Percentiles rank a stretch among this genome's conserved stretches.
These are phyloP conservation scores for Apodemus speciosus DNA, from an alignment of 2,113 vertebrate genomes.

Conservation along the genomic window DNA sequence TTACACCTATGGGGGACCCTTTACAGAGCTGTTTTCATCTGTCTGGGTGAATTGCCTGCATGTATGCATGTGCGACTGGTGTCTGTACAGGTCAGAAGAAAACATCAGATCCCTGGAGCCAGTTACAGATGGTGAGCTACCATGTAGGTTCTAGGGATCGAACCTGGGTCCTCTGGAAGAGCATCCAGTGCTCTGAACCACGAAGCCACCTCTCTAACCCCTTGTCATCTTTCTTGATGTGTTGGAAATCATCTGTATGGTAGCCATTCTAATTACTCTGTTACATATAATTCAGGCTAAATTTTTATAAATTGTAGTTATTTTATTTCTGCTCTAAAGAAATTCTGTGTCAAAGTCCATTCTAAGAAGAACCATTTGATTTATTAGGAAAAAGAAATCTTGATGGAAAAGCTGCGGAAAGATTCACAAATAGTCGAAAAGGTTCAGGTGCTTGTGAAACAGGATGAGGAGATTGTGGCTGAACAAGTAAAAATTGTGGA, in stretches of 20 bases:
- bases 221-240: not conserved
- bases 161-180: not conserved
- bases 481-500: slow-evolving; percentile 79
- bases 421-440: slow-evolving; percentile 79
- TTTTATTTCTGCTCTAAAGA: slow-evolving; percentile 6
- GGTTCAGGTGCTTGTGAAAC: slow-evolving; percentile 78
- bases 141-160: not conserved
- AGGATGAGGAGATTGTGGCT: slow-evolving; percentile 80
- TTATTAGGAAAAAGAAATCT: slow-evolving; percentile 76
- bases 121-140: not conserved
- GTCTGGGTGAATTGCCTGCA: not conserved
- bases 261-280: not conserved
- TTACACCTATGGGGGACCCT: not conserved
- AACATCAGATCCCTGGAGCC: not conserved
- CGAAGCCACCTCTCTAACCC: not conserved
- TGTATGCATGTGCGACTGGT: not conserved
- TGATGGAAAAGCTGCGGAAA: slow-evolving; percentile 76
- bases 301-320: not conserved
- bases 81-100: not conserved
- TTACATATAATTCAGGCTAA: not conserved
- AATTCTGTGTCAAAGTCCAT: not conserved
- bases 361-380: slow-evolving; percentile 31
- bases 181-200: not conserved
- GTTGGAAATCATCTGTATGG: not conserved
- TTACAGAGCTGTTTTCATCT: not conserved